Percentiles rank a stretch among this genome's conserved stretches.
These are phyloP conservation scores for Dipodomys stephensi DNA, from an alignment of 2,113 vertebrate genomes.

Conservation along the genomic window DNA sequence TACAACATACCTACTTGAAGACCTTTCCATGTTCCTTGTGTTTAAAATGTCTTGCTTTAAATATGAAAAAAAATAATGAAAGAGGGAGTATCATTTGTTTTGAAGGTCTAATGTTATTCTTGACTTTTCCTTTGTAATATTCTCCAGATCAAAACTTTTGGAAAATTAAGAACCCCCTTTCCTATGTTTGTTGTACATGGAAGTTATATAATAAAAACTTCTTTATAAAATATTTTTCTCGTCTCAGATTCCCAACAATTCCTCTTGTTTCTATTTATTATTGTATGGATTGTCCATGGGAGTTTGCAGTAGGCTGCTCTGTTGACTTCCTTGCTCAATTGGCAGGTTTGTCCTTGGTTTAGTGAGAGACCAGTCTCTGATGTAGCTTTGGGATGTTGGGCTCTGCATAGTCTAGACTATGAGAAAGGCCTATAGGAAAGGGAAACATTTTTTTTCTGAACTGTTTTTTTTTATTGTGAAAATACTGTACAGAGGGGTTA, in stretches of 20 bases:
- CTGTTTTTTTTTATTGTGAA: too few relatives aligned
- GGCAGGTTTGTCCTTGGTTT: constrained; percentile 21
- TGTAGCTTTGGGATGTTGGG: constrained; percentile 52
- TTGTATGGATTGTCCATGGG: neutral
- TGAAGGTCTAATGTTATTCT: constrained; percentile 80
- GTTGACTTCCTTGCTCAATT: constrained; percentile 38
- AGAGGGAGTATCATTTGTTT: constrained; percentile 52
- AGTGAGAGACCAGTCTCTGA: neutral
- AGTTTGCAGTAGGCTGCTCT: neutral
- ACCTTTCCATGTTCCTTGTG: constrained; percentile 73
- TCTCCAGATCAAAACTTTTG: constrained; percentile 84
- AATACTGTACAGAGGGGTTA: too few relatives aligned
- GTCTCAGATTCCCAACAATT: constrained; percentile 58
- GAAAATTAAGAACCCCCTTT: constrained; percentile 83
- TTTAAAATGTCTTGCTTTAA: constrained; percentile 81
- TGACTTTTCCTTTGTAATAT: constrained; percentile 86
- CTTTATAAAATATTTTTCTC: constrained; percentile 80
- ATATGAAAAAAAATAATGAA: constrained; percentile 41
- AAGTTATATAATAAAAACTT: constrained; percentile 86
- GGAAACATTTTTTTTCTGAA: neutral
- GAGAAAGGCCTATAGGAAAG: constrained; percentile 44
- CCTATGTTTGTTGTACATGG: constrained; percentile 86
- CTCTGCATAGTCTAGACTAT: neutral
- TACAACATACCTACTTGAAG: constrained; percentile 74
- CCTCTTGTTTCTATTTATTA: neutral